Conservation (phyloP, 2,888 invertebrate genomes). For the Ophion costatus region DNA sequence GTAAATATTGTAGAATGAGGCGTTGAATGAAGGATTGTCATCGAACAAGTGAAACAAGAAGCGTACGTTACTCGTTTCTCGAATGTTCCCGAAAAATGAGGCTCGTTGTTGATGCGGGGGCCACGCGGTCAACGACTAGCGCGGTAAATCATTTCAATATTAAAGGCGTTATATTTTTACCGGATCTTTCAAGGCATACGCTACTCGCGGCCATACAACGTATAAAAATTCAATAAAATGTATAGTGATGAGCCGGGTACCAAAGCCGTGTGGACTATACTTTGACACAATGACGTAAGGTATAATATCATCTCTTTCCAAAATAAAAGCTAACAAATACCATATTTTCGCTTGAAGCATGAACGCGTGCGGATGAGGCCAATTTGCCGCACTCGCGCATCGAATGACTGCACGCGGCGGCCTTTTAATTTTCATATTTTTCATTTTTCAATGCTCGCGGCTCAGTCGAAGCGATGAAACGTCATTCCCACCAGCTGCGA, state of each 20-base stretch:
- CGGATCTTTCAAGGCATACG: constrained; percentile 8
- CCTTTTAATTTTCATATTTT: too few relatives aligned
- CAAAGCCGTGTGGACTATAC: constrained; percentile 30
- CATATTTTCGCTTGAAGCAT: too few relatives aligned
- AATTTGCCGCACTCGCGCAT: too few relatives aligned
- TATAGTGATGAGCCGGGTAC: constrained; percentile 78
- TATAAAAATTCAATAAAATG: constrained; percentile 68
- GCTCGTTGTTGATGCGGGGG: not conserved
- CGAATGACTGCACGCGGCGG: too few relatives aligned
- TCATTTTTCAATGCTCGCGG: too few relatives aligned
- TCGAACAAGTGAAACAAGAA: constrained; percentile 34
- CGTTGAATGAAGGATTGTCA: constrained; percentile 34
- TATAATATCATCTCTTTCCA: too few relatives aligned
- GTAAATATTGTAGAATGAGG: constrained; percentile 64
- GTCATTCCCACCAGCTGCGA: too few relatives aligned
- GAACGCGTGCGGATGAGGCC: too few relatives aligned
- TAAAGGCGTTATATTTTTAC: constrained; percentile 60
- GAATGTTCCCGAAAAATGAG: not conserved
- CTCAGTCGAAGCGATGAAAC: too few relatives aligned
- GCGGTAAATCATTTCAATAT: not conserved
- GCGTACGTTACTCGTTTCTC: constrained; percentile 27
- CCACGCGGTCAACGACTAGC: too few relatives aligned
- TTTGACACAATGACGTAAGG: too few relatives aligned
- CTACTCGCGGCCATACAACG: constrained; percentile 49
- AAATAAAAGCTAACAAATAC: too few relatives aligned